Evolutionary conservation across 2,797 vertebrate genomes (phyloP), one percentile per base, ranked within the genome.

Genomic region (Hemibagrus guttatus): DNA sequence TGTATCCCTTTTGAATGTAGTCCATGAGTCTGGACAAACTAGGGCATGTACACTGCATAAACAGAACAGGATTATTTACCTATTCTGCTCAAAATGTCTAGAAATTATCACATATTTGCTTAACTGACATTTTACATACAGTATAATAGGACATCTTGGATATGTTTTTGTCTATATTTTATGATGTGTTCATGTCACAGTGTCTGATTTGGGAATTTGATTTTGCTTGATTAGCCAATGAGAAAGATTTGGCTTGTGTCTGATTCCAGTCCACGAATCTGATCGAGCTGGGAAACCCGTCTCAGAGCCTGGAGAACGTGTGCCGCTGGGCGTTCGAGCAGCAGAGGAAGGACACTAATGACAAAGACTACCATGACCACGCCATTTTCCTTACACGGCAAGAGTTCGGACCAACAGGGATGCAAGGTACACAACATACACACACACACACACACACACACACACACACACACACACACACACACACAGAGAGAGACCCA

Each of bases 291-390:
- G 97, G 98, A 80, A 98, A 99, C 78, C 96, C 98, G 16, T 97
- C 98, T 0, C 97, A 97, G 91, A 99, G 98, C 79, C 90, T 99
- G 93, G 97, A 99, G 94, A 99, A 99, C 0, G 98, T 99, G 2
- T 99, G 98, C 86, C 96, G 97, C 86, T 99, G 98, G 98, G 98
- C 98, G 0, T 99, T 97, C 49, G 87, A 97, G 68, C 98, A 99
- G 63, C 97, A 98, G 92, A 96, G 96, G 86, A 95, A 97, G 0
- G 97, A 97, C 91, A 93, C 94, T 0, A 96, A 89, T 1, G 96
- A 97, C 0, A 95, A 96, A 0, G 96, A 98, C 56, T 97, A 98
- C 81, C 98, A 99, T 0, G 98, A 99, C 90, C 98, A 98, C 0
- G 97, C 98, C 78, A 97, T 99, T 93, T 99, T 98, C 92, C 96